phyloP scores from a whole-genome alignment of 2,888 invertebrate genomes.

The Cepaea hortensis region DNA sequence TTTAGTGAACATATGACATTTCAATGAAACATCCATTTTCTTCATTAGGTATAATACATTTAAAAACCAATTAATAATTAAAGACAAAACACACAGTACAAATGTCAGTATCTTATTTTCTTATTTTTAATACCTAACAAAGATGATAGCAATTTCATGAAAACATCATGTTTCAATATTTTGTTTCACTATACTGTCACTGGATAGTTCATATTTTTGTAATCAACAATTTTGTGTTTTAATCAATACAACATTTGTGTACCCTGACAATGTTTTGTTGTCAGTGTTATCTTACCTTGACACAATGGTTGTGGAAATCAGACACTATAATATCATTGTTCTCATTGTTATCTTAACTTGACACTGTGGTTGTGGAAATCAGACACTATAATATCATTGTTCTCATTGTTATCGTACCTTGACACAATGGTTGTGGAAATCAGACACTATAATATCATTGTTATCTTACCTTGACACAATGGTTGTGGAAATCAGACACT shows the following conservation, averaged over 20 bases:
- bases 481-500: constrained; percentile 79
- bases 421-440: constrained; percentile 79
- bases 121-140: no score
- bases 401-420: constrained; percentile 63
- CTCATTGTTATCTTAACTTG: constrained; percentile 73
- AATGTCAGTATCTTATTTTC: no score
- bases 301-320: constrained; percentile 79
- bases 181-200: background rate
- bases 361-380: constrained; percentile 80
- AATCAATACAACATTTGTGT: no score
- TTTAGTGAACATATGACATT: no score
- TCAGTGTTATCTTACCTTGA: constrained; percentile 69
- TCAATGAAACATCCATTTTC: no score
- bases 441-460: constrained; percentile 78
- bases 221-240: no score
- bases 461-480: constrained; percentile 77
- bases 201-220: background rate
- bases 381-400: constrained; percentile 78
- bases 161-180: no score
- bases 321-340: constrained; percentile 78
- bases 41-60: no score
- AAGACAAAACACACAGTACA: no score
- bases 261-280: no score
- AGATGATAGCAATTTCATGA: no score
- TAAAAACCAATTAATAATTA: no score